Conservation (phyloP, 2,113 vertebrate genomes). For the Pygoscelis antarcticus region DNA sequence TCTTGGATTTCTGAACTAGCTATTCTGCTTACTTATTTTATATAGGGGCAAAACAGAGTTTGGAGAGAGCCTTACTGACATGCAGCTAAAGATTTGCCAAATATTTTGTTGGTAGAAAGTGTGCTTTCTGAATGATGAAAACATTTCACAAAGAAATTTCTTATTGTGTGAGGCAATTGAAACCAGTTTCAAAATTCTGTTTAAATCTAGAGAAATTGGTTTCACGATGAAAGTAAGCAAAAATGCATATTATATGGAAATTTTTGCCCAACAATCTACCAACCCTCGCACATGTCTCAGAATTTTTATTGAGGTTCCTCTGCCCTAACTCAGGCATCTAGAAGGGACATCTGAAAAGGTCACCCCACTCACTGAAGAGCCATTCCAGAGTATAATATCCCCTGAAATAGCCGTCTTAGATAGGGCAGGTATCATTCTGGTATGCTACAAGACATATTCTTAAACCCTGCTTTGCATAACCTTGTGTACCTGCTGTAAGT, state of each 20-base stretch:
- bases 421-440: no score
- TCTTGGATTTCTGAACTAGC: not conserved
- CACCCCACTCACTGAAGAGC: not conserved
- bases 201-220: not conserved
- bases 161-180: not conserved
- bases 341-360: not conserved
- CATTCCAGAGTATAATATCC: not conserved
- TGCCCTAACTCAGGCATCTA: not conserved
- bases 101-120: not conserved
- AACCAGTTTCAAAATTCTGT: not conserved
- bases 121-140: not conserved
- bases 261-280: not conserved
- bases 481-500: not conserved
- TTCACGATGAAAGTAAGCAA: not conserved
- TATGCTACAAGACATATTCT: not conserved
- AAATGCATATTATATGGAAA: not conserved
- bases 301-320: not conserved
- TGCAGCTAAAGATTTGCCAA: not conserved
- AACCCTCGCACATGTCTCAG: not conserved
- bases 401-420: not conserved
- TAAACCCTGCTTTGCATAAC: not conserved
- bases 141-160: not conserved
- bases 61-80: not conserved
- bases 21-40: not conserved
- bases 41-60: not conserved